Conservation (phyloP, 1,140 invertebrate genomes). For the Pygmarrhopalites habei region DNA sequence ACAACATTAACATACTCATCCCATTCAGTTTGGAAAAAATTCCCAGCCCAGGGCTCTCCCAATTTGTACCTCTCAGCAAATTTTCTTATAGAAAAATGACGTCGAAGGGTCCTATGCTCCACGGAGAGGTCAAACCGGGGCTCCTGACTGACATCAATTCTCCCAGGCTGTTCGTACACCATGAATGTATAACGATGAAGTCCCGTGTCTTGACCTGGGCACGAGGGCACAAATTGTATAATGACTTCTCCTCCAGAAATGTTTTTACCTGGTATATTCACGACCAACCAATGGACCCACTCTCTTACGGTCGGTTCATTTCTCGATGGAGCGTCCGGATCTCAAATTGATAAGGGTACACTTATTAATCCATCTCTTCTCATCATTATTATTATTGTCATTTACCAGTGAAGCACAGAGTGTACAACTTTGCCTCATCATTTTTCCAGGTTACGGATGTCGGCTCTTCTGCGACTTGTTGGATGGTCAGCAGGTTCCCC, state of each 20-base stretch:
- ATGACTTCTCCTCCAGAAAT: conserved; percentile 63
- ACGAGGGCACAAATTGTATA: conserved; percentile 73
- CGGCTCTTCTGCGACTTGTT: conserved; percentile 9
- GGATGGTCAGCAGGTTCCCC: conserved; percentile 7
- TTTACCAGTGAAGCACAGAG: conserved; percentile 43
- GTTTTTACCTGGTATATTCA: conserved; percentile 73
- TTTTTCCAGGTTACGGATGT: conserved; percentile 14
- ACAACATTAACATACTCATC: conserved; percentile 47
- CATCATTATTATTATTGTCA: neutral
- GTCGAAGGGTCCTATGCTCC: conserved; percentile 44
- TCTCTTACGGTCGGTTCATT: conserved; percentile 68
- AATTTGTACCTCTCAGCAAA: conserved; percentile 44
- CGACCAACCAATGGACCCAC: conserved; percentile 87
- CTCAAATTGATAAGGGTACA: conserved; percentile 44
- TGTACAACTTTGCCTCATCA: conserved; percentile 42
- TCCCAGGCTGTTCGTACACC: conserved; percentile 61
- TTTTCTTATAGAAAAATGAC: conserved; percentile 41
- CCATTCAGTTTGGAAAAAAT: conserved; percentile 44
- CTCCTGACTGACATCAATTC: conserved; percentile 45
- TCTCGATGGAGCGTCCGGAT: conserved; percentile 84
- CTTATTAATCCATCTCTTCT: no score
- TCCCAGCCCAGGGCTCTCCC: conserved; percentile 43
- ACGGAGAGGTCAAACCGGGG: conserved; percentile 41
- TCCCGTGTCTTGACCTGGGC: conserved; percentile 67
- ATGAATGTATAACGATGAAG: conserved; percentile 86